Evolutionary conservation across 2,113 vertebrate genomes (phyloP), one percentile per base, ranked within the genome.

Genomic region (Regulus satrapa): DNA sequence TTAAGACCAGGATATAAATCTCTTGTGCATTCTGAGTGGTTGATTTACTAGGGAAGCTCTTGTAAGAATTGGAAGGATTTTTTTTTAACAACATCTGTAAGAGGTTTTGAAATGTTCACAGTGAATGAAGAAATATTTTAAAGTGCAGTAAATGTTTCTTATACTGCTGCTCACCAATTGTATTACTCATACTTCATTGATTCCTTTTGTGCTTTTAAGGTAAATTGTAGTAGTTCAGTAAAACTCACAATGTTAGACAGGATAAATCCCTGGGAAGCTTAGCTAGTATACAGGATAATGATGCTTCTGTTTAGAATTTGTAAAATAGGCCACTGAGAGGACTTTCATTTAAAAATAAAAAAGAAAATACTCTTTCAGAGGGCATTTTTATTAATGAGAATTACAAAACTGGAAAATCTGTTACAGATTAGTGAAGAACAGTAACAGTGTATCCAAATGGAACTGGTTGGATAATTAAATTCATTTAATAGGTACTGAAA

Each of bases 321-420:
- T 48, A 83, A 89, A 86, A 92, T 45, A 58, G 38, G 25, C 85
- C 82, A 77, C 62, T 28, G 48, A 89, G 36, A 79, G 18, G 32
- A 61, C 11, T 93, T 82, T 82, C 80, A 12, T 87, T 68, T 36
- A 62, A 83, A 55, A 63, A 82, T 61, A 10, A 46, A 64, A 40
- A 73, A 62, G 16, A 43, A 91, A 76, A 87, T 78, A 4, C 28
- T n/a, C 36, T 88, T 93, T 94, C 77, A 77, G 82, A 89, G 38
- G 34, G 38, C 9, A 77, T 81, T 85, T 85, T 92, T 92, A 90
- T 95, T 97, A 92, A 93, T 95, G 79, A 94, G 61, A 82, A 89
- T 86, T 91, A 45, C 61, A 84, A 89, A 92, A 48, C 73, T 71
- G 38, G 73, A 94, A 81, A 97, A 95, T 94, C 88, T 94, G 83